Evolutionary conservation across 2,113 vertebrate genomes (phyloP), one percentile per base, ranked within the genome.

Genomic region (Gallinago paraguaiae): DNA sequence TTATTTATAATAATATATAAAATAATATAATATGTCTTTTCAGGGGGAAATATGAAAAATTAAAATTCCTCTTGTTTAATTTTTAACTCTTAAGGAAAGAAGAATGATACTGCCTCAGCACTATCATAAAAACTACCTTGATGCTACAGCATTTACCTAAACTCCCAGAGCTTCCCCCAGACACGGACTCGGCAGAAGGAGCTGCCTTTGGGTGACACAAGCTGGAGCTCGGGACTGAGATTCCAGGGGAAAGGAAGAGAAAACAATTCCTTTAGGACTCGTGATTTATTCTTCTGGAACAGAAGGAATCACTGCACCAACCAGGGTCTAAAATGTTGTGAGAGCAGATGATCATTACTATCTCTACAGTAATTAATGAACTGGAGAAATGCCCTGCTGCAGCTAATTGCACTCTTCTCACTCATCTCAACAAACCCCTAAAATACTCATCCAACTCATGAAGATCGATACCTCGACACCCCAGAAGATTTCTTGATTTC

Each of bases 161-260:
- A 48, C 61, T 31, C 12, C 28, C 61, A 30, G 61, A 70, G 43
- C 37, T 88, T 23, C 85, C 50, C 56, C 51, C 78, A 24, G 37
- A 7, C 6, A 46, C 41, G 4, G 3, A 1, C 9, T n/a, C 56
- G 65, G 81, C 60, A 74, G 64, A 67, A 72, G 35, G 16, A 67
- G n/a, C 19, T 1, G 1, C 25, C 51, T 25, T 15, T 33, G 30
- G 25, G 25, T 27, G 28, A 68, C 4, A 1, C 1, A 11, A 22
- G 48, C 51, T 54, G 20, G 37, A 46, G 39, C 10, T 24, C 9
- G 17, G 45, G 68, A 4, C 54, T 61, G 51, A 57, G 84, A 79
- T 65, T 75, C 65, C 92, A 45, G 50, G 33, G 59, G 57, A 60
- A 88, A 90, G 45, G 16, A 59, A 82, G 33, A 67, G 75, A 14